Base-by-base conservation (phyloP, 2,113 vertebrate species). In the Silurus glanis region DNA sequence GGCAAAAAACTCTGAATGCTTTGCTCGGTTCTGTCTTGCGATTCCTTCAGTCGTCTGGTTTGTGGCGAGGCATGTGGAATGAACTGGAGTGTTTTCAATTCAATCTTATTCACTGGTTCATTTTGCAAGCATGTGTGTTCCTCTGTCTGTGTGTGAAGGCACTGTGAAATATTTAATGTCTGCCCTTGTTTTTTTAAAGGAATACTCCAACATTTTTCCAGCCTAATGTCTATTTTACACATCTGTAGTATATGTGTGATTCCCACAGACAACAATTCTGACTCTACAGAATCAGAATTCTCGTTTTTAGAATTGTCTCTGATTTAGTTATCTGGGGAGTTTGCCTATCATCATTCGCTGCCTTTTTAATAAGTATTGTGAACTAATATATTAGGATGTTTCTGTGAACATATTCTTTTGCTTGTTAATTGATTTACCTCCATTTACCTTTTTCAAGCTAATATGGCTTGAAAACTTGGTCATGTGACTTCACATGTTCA, bases 61-160 rank as follows among this genome's bases (percentile, higher is more conserved):
- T 72, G 67, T 84, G 64, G 74, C 47, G 62, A 58, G 23, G 82
- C 74, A 72, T 10, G 47, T 72, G 59, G 53, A 53, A 3, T 61
- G 78, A 45, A 61, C 23, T 85, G 83, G 83, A 82, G 84, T 87
- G 91, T 92, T 89, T 79, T 74, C 45, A 14, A 78, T 66, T 87
- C 61, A 75, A 90, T 88, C 88, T 94, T 90, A 93, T 89, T 92
- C 91, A 91, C 87, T 80, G 80, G 51, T 37, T 37, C 37, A 61
- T 84, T 61, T 59, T 55, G 45, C 55, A 66, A 59, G 78, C 80
- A 62, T 83, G 71, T 83, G 55, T 83, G 87, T 64, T 74, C n/a
- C 45, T 47, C 45, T 67, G 56, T 75, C 56, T 84, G 85, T 76
- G 55, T 62, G 62, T 28, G 23, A 76, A 61, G 69, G 55, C 45